Evolutionary conservation across 2,797 vertebrate species (phyloP).

Genomic region (Pipistrellus kuhlii): DNA sequence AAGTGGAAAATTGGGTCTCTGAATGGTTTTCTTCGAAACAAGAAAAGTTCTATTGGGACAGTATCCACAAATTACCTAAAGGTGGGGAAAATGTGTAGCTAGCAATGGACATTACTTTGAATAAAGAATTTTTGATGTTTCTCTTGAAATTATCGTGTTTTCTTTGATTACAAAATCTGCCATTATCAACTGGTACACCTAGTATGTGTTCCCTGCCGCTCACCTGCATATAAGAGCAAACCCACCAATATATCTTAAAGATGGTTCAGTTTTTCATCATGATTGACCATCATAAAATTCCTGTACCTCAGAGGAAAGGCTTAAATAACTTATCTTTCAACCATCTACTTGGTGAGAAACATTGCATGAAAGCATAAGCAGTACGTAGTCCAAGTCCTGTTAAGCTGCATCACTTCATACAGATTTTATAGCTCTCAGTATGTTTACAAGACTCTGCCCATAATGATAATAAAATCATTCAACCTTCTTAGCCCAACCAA

Average conservation of each 20-base stretch:
- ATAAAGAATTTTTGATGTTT: too few relatives aligned
- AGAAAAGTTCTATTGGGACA: too few relatives aligned
- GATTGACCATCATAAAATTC: background rate
- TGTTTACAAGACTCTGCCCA: slow-evolving; percentile 41
- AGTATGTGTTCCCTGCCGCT: background rate
- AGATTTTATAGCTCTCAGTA: slow-evolving; percentile 49
- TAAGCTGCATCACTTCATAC: slow-evolving; percentile 36
- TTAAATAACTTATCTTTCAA: slow-evolving; percentile 60
- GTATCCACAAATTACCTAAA: too few relatives aligned
- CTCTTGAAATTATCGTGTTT: too few relatives aligned
- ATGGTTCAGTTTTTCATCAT: background rate
- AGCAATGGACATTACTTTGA: too few relatives aligned
- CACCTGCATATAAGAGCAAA: slow-evolving; percentile 26
- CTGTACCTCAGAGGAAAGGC: slow-evolving; percentile 46
- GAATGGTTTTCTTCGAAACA: too few relatives aligned
- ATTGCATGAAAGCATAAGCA: slow-evolving; percentile 22
- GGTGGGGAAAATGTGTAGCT: too few relatives aligned
- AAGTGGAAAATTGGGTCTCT: too few relatives aligned
- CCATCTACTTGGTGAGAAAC: slow-evolving; percentile 18
- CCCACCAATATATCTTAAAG: background rate
- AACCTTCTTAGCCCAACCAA: slow-evolving; percentile 69
- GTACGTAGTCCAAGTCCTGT: background rate
- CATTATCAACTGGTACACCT: too few relatives aligned
- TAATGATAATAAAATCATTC: slow-evolving; percentile 66
- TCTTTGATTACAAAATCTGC: too few relatives aligned